Evolutionary conservation across 2,888 invertebrate species (phyloP).

Genomic region (Itoplectis maculator): DNA sequence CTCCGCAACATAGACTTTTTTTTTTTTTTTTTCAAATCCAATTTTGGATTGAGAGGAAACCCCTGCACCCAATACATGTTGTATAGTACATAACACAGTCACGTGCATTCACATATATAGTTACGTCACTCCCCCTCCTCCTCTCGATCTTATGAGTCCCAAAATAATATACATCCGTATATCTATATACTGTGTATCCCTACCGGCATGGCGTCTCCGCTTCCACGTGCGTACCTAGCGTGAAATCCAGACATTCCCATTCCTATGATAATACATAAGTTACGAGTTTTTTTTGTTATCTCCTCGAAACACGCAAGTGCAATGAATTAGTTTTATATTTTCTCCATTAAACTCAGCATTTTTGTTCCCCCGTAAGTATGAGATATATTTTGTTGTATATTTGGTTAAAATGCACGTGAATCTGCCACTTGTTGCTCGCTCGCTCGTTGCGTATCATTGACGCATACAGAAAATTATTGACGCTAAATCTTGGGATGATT

Average conservation of each 20-base stretch:
- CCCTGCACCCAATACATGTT: background rate
- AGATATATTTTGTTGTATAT: background rate
- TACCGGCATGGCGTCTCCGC: conserved; percentile 26
- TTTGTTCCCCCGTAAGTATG: background rate
- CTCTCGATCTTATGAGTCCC: background rate
- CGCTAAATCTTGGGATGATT: conserved; percentile 23
- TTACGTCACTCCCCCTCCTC: background rate
- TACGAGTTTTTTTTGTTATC: background rate
- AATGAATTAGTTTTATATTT: background rate
- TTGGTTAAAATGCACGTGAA: background rate
- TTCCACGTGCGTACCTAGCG: conserved; percentile 24
- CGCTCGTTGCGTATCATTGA: background rate
- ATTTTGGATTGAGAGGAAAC: no score
- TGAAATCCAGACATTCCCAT: background rate
- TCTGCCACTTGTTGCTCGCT: conserved; percentile 32
- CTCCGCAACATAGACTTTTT: no score
- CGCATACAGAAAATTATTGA: conserved; percentile 14
- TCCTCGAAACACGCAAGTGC: background rate
- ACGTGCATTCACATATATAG: no score
- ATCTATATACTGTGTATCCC: background rate
- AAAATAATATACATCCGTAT: background rate
- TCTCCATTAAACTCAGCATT: background rate
- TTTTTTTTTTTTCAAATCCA: background rate
- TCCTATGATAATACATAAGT: background rate
- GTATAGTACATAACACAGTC: no score